These are phyloP conservation scores for Remorina albescens DNA, from an alignment of 2,797 vertebrate genomes.

Conservation along the genomic window DNA sequence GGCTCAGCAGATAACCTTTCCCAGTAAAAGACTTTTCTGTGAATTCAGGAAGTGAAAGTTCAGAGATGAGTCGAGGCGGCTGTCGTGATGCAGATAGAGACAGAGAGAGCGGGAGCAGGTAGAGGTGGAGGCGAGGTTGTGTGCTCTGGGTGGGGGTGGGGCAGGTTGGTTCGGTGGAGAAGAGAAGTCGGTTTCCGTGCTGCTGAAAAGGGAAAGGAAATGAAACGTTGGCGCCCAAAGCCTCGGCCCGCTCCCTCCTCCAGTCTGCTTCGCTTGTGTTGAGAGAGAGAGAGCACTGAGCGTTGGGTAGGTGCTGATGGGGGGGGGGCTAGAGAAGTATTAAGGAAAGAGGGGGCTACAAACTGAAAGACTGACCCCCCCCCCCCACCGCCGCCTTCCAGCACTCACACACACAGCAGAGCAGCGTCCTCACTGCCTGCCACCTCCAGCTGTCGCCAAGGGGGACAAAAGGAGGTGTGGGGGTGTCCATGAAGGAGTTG, in stretches of 20 bases:
- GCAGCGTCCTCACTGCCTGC: constrained; percentile 71
- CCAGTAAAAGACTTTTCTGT: not conserved
- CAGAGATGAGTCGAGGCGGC: not conserved
- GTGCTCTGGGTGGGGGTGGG: not conserved
- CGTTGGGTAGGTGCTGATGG: not conserved
- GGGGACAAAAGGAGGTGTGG: constrained; percentile 85
- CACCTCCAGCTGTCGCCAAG: constrained; percentile 86
- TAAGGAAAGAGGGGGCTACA: not conserved
- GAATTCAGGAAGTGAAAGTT: not conserved
- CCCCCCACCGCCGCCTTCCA: not conserved
- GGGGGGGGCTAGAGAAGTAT: constrained; percentile 49
- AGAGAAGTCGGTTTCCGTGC: constrained; percentile 15
- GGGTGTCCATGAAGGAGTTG: constrained; percentile 69
- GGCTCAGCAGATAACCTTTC: too few relatives aligned
- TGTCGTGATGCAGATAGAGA: constrained; percentile 7
- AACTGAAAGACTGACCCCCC: constrained; percentile 42
- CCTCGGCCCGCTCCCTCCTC: constrained; percentile 13
- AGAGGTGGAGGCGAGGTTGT: not conserved
- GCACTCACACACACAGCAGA: constrained; percentile 38
- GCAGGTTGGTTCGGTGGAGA: not conserved
- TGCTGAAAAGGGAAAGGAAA: constrained; percentile 35
- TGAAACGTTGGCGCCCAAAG: constrained; percentile 54
- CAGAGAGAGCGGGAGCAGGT: constrained; percentile 19
- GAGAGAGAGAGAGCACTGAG: constrained; percentile 11
- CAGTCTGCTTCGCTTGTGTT: constrained; percentile 29